These are phyloP conservation scores for Camponotus floridanus DNA, from an alignment of 1,140 invertebrate species.

Conservation along the genomic window DNA sequence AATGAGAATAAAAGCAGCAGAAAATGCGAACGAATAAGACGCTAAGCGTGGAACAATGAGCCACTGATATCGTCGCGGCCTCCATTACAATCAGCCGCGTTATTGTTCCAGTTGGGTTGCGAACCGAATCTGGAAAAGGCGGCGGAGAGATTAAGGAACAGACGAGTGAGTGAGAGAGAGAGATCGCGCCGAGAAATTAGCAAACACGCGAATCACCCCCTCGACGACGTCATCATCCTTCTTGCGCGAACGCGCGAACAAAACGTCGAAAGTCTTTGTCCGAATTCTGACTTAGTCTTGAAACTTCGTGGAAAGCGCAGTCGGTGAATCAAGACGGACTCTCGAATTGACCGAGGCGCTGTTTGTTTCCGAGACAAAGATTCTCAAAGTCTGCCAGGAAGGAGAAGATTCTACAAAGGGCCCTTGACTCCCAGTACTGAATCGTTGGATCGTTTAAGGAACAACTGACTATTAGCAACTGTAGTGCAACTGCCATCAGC, in stretches of 20 bases:
- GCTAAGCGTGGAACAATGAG: constrained; percentile 71
- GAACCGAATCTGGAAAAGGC: constrained; percentile 69
- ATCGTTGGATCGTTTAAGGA: background rate
- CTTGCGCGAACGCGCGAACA: constrained; percentile 2
- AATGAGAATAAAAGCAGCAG: constrained; percentile 23
- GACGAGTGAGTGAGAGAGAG: background rate
- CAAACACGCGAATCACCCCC: constrained; percentile 32
- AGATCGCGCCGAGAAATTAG: constrained; percentile 53
- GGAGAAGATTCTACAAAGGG: background rate
- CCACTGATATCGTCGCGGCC: constrained; percentile 65
- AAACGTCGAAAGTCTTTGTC: constrained; percentile 34
- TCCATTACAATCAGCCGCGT: constrained; percentile 76
- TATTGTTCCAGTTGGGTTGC: constrained; percentile 69
- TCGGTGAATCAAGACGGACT: constrained; percentile 3
- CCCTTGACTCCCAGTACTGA: background rate
- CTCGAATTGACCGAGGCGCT: background rate
- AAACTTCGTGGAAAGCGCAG: background rate
- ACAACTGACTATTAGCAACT: constrained; percentile 19
- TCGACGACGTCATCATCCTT: background rate
- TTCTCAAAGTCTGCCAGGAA: background rate
- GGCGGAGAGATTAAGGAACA: constrained; percentile 67
- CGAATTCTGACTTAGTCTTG: constrained; percentile 5
- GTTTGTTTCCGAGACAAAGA: constrained; percentile 19
- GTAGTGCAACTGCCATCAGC: constrained; percentile 6
- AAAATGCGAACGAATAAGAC: constrained; percentile 59